Evolutionary conservation across 1,140 invertebrate species (phyloP).

Genomic region (Lepidotrigona ventralis): DNA sequence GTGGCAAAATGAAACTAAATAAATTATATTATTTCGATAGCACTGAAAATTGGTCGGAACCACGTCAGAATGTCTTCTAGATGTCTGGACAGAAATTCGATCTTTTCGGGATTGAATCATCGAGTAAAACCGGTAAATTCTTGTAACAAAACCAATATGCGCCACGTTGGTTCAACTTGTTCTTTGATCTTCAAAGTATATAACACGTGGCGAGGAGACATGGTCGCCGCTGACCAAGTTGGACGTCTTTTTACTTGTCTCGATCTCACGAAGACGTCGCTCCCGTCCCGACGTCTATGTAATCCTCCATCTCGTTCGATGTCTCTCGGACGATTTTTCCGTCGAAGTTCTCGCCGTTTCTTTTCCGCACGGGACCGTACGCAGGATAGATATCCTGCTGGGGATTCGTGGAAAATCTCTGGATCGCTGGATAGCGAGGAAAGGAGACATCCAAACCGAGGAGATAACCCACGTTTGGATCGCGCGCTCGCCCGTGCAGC

Average conservation of each 20-base stretch:
- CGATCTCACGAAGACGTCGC: not conserved
- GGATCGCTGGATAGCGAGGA: slow-evolving; percentile 21
- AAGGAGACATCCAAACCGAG: no score
- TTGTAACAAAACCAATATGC: no score
- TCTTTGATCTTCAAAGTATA: not conserved
- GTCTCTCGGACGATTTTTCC: slow-evolving; percentile 2
- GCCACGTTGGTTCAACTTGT: not conserved
- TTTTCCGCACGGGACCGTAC: slow-evolving; percentile 2
- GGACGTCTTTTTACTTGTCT: not conserved
- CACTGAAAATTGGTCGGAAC: no score
- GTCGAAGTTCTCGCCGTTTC: slow-evolving; percentile 11
- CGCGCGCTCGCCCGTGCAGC: not conserved
- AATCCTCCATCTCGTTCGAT: slow-evolving; percentile 41
- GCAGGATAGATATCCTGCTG: not conserved
- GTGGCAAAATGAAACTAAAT: no score
- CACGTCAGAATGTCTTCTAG: no score
- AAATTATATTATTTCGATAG: no score
- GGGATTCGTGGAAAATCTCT: slow-evolving; percentile 31
- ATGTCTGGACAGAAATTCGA: no score
- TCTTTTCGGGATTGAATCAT: no score
- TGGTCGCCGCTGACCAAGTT: not conserved
- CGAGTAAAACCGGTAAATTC: no score
- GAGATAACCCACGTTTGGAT: no score
- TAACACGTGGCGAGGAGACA: no score
- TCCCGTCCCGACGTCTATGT: not conserved